Base-by-base conservation (phyloP, 1,140 invertebrate genomes). In the Lepidotrigona ventralis region DNA sequence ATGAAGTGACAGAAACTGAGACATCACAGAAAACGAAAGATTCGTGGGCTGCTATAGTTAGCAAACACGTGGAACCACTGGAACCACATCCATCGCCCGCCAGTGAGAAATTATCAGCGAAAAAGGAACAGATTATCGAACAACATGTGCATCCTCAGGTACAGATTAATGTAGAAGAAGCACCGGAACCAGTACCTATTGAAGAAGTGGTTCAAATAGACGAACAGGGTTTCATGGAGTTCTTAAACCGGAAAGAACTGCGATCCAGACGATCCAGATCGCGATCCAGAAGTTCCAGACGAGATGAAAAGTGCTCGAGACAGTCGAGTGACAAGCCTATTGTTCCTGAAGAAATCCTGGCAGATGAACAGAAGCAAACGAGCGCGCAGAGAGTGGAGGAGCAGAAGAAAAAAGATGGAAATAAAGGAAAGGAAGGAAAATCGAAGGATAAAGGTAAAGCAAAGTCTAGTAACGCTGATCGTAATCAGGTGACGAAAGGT, bases 191-290 rank as follows among this genome's bases (percentile, higher is more conserved):
- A 39, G 86, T 93, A 70, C 90, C 92, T 0, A 91, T 91, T 58
- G 91, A 93, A 79, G 19, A 92, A 78, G 75, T 94, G 8, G 91
- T 93, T 68, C 86, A 91, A 73, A 88, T 94, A 8, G 94, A 95
- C 89, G 90, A 93, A 70, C 94, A 95, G 88, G 95, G 94, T 39
- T 95, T 95, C 82, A 92, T 93, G 66, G 93, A 95, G 86, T 93
- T 92, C 83, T 86, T 95, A 8, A 94, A 93, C 64, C 92, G 91
- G 79, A 92, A 90, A 79, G 94, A 95, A 85, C 86, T 94, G 74
- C 90, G 92, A 70, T 92, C 90, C n/a, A 77, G 93, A 54, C 90
- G 92, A 74, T 95, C 94, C 69, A 92, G 94, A 86, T 93, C 94
- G 56, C 91, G 93, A 51, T 94, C 95, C 1, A 88, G 93, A 80